Evolutionary conservation across 2,888 invertebrate species (phyloP).

Genomic region (Laothoe populi): DNA sequence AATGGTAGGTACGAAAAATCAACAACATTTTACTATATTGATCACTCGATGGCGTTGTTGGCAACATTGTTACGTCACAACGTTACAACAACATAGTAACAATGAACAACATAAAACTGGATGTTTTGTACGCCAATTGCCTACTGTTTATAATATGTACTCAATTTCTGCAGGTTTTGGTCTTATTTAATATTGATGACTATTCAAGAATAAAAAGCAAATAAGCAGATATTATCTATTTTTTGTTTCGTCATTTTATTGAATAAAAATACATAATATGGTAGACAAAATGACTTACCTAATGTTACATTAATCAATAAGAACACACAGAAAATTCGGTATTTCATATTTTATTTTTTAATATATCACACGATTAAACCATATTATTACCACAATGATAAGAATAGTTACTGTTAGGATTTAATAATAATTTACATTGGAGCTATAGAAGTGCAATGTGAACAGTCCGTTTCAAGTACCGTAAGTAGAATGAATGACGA

Average conservation of each 20-base stretch:
- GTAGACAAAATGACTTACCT: conserved; percentile 5
- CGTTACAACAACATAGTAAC: background rate
- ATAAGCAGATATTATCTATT: too few relatives aligned
- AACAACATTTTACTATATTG: background rate
- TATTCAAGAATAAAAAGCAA: too few relatives aligned
- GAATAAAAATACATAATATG: too few relatives aligned
- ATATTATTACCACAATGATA: background rate
- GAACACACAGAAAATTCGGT: background rate
- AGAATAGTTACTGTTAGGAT: background rate
- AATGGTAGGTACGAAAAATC: too few relatives aligned
- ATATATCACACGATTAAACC: background rate
- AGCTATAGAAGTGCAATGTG: conserved; percentile 1
- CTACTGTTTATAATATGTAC: background rate
- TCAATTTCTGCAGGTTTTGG: background rate
- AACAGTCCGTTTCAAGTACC: conserved; percentile 39
- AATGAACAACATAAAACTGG: background rate
- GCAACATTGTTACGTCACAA: background rate
- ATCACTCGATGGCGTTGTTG: conserved; percentile 4
- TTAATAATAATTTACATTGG: background rate
- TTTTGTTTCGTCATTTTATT: too few relatives aligned
- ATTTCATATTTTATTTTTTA: background rate
- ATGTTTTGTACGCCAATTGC: background rate
- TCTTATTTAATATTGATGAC: too few relatives aligned
- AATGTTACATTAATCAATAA: background rate
- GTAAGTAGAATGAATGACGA: conserved; percentile 34